These are phyloP conservation scores for Murina feae DNA, from an alignment of 2,113 vertebrate genomes.

Conservation along the genomic window DNA sequence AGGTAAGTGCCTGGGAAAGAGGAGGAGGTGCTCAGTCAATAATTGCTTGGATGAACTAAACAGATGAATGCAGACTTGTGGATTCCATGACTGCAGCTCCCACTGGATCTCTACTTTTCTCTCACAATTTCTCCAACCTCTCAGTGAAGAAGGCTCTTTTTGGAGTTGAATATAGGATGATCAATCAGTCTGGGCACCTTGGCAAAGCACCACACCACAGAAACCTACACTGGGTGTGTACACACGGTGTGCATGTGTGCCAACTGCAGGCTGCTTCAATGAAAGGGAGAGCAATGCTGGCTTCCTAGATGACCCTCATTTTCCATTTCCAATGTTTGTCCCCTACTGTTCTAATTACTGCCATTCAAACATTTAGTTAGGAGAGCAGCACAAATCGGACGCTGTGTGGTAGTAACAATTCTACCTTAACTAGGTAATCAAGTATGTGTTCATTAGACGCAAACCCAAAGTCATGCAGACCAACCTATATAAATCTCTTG, in stretches of 20 bases:
- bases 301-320: not conserved
- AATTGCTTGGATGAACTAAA: not conserved
- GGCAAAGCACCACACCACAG: not conserved
- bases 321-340: conserved; percentile 37
- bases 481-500: not conserved
- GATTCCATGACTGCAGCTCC: not conserved
- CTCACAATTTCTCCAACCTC: not conserved
- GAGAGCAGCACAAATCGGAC: not conserved
- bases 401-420: not conserved
- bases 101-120: not conserved
- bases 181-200: not conserved
- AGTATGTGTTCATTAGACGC: not conserved
- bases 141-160: not conserved
- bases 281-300: not conserved
- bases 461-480: not conserved
- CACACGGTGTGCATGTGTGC: not conserved
- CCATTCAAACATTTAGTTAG: not conserved
- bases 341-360: conserved; percentile 10
- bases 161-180: not conserved
- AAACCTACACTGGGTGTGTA: not conserved
- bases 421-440: conserved; percentile 42
- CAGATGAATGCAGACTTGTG: not conserved
- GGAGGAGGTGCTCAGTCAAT: not conserved
- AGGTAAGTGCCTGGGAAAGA: not conserved
- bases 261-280: not conserved